These are phyloP conservation scores for Sepiola atlantica DNA, from an alignment of 2,888 invertebrate genomes.

Conservation along the genomic window DNA sequence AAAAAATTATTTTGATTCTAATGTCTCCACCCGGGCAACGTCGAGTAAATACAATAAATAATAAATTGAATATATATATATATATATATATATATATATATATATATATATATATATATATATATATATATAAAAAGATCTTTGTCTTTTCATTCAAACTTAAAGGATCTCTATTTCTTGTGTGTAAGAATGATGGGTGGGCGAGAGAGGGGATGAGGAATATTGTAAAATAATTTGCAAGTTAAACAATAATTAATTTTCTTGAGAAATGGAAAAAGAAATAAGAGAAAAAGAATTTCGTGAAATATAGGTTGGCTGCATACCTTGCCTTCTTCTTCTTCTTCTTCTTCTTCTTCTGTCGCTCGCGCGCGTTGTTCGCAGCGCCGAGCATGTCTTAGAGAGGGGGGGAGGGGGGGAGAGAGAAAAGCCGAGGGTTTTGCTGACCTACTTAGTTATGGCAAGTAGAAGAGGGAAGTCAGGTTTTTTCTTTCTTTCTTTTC, in stretches of 20 bases:
- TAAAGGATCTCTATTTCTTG: not conserved
- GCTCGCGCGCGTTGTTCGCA: not conserved
- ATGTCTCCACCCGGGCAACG: too few relatives aligned
- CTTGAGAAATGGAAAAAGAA: not conserved
- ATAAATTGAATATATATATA: too few relatives aligned
- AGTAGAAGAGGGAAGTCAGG: not conserved
- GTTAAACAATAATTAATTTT: not conserved
- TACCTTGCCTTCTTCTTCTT: too few relatives aligned
- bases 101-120: too few relatives aligned
- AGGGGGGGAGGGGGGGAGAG: not conserved
- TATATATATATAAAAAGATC: too few relatives aligned
- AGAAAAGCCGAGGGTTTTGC: not conserved
- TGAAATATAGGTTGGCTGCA: conserved; percentile 13
- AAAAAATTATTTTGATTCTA: too few relatives aligned
- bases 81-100: too few relatives aligned
- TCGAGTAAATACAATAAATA: too few relatives aligned
- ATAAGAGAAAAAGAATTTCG: not conserved
- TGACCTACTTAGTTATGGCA: not conserved
- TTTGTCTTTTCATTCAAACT: too few relatives aligned
- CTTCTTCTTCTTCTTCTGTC: too few relatives aligned
- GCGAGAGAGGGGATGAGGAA: not conserved
- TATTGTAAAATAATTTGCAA: not conserved
- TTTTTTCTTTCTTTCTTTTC: not conserved
- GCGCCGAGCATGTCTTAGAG: not conserved
- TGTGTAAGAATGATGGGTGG: not conserved